Evolutionary conservation across 1,140 invertebrate species (phyloP).

Genomic region (Drosophila nasuta): DNA sequence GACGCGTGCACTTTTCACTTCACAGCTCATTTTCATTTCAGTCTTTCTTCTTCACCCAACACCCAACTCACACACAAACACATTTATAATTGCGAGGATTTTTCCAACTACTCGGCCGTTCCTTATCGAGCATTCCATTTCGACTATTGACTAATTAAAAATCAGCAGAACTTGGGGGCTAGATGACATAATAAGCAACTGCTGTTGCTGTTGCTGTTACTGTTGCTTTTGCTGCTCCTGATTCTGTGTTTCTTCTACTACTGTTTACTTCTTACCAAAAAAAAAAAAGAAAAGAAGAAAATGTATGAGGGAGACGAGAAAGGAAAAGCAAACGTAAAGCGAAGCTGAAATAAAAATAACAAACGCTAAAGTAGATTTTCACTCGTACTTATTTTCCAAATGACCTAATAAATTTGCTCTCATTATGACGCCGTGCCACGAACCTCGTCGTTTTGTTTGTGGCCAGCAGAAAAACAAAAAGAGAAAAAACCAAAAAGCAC

Average conservation of each 20-base stretch:
- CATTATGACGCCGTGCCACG: conserved; percentile 80
- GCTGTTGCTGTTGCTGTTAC: conserved; percentile 38
- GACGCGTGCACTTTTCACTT: conserved; percentile 58
- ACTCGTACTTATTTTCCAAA: conserved; percentile 73
- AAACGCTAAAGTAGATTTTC: conserved; percentile 64
- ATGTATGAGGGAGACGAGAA: conserved; percentile 6
- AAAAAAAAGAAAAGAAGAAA: conserved; percentile 37
- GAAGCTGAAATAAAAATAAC: conserved; percentile 20
- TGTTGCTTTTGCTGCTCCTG: conserved; percentile 20
- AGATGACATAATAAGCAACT: conserved; percentile 79
- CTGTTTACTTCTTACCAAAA: conserved; percentile 20
- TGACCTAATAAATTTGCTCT: conserved; percentile 83
- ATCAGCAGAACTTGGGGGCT: conserved; percentile 55
- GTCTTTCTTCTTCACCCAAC: neutral
- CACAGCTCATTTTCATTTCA: conserved; percentile 60
- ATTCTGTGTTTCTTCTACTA: conserved; percentile 17
- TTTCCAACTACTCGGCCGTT: conserved; percentile 42
- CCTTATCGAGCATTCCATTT: conserved; percentile 47
- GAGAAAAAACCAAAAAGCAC: conserved; percentile 5
- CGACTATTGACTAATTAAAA: conserved; percentile 82
- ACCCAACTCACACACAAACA: neutral
- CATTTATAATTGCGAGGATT: conserved; percentile 13
- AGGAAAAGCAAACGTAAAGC: conserved; percentile 47
- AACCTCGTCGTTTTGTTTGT: conserved; percentile 57
- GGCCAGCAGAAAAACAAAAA: conserved; percentile 62